These are phyloP conservation scores for Coecobrya sp. DNA, from an alignment of 2,888 invertebrate species.

Conservation along the genomic window DNA sequence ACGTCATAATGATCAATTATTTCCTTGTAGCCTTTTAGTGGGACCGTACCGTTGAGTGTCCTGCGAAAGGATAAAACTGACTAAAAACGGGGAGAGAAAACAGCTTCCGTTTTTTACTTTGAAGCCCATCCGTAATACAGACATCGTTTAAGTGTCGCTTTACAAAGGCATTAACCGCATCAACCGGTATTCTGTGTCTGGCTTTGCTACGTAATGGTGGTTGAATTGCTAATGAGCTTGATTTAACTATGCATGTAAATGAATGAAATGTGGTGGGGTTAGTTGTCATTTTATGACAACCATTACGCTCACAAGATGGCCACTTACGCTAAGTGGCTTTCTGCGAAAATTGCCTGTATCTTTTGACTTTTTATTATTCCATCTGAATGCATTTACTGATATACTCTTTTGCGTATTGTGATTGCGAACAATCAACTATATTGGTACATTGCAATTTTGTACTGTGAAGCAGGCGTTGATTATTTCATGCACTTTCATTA, in stretches of 20 bases:
- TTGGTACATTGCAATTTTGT: too few relatives aligned
- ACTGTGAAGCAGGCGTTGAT: too few relatives aligned
- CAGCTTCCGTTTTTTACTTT: constrained; percentile 32
- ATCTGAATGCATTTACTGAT: constrained; percentile 4
- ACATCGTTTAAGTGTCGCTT: neutral
- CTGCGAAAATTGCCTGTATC: constrained; percentile 59
- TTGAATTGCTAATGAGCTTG: constrained; percentile 67
- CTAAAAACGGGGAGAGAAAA: constrained; percentile 5
- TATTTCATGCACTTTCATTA: too few relatives aligned
- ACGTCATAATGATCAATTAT: constrained; percentile 32
- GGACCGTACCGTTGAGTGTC: constrained; percentile 16
- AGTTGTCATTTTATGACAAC: constrained; percentile 71
- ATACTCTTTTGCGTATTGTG: too few relatives aligned
- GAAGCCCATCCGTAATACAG: constrained; percentile 5
- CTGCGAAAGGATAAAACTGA: neutral
- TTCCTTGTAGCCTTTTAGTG: neutral
- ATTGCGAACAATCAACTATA: too few relatives aligned
- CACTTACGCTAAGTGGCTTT: constrained; percentile 73
- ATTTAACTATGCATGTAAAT: constrained; percentile 74
- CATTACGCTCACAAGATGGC: constrained; percentile 65
- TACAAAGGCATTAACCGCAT: constrained; percentile 31
- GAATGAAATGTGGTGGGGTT: constrained; percentile 63
- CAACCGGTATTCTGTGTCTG: constrained; percentile 2
- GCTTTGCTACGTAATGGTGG: constrained; percentile 15
- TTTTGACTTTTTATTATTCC: constrained; percentile 40